Evolutionary conservation across 2,113 vertebrate species (phyloP).

Genomic region (Ictalurus punctatus): DNA sequence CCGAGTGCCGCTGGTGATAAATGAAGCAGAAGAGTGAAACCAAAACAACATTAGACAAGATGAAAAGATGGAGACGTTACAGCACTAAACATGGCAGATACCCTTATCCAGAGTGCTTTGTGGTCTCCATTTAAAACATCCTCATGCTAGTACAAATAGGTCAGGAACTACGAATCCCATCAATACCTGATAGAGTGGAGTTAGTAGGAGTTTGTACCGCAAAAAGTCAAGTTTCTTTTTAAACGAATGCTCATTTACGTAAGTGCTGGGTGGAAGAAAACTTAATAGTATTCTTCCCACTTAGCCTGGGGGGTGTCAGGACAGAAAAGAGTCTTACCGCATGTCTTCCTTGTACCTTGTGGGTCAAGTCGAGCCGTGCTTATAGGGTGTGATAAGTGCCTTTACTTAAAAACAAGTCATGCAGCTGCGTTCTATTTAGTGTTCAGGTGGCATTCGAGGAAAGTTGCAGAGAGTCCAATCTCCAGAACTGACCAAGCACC

Average conservation of each 20-base stretch:
- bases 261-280: neutral
- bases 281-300: neutral
- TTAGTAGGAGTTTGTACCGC: neutral
- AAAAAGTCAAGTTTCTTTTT: neutral
- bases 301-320: neutral
- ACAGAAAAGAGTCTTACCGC: neutral
- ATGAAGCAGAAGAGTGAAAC: conserved; percentile 8
- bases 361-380: neutral
- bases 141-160: neutral
- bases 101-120: neutral
- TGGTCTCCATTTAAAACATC: neutral
- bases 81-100: neutral
- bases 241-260: neutral
- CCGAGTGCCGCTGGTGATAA: neutral
- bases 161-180: neutral
- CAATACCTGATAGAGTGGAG: neutral
- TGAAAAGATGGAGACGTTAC: conserved; percentile 5
- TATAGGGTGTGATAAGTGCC: neutral
- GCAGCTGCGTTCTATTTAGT: neutral
- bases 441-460: neutral
- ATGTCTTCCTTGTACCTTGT: neutral
- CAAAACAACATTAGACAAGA: neutral
- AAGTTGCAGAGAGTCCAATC: neutral
- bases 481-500: neutral
- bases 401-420: neutral